Evolutionary conservation across 1,140 invertebrate species (phyloP).

Genomic region (Pseudomyrmex pallidus): DNA sequence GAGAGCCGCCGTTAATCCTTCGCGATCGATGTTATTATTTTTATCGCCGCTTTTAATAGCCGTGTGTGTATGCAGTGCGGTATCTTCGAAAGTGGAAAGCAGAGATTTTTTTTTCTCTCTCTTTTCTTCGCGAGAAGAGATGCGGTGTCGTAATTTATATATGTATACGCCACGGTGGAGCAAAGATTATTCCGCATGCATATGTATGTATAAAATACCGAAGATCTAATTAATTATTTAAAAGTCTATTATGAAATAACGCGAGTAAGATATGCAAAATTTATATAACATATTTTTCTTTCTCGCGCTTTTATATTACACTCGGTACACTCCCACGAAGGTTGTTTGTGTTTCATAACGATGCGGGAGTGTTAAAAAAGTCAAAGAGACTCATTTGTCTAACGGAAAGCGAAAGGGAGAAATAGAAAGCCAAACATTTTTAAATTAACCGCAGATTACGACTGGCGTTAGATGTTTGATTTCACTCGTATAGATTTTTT

Average conservation of each 20-base stretch:
- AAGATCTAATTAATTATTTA: no score
- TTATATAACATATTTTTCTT: neutral
- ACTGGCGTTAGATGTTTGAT: neutral
- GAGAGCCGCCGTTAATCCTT: conserved; percentile 41
- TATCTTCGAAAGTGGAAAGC: conserved; percentile 25
- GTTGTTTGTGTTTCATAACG: no score
- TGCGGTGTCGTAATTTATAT: neutral
- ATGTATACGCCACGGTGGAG: no score
- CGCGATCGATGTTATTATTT: conserved; percentile 52
- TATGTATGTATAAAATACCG: neutral
- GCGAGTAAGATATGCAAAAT: neutral
- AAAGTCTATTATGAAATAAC: neutral
- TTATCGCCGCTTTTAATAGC: conserved; percentile 42
- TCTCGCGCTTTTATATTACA: no score
- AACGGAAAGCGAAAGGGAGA: neutral
- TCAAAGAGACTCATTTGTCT: neutral
- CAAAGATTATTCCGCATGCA: no score
- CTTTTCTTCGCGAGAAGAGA: no score
- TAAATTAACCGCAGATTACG: conserved; percentile 12
- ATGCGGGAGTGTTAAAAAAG: no score
- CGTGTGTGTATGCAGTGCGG: neutral
- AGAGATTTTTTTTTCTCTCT: neutral
- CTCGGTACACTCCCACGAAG: no score
- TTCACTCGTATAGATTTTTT: conserved; percentile 1
- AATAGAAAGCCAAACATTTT: conserved; percentile 34